A percentile compares a stretch with the other conserved stretches of the same genome.
These are phyloP conservation scores for Phymastichus coffea DNA, from an alignment of 1,140 invertebrate genomes.

Conservation along the genomic window DNA sequence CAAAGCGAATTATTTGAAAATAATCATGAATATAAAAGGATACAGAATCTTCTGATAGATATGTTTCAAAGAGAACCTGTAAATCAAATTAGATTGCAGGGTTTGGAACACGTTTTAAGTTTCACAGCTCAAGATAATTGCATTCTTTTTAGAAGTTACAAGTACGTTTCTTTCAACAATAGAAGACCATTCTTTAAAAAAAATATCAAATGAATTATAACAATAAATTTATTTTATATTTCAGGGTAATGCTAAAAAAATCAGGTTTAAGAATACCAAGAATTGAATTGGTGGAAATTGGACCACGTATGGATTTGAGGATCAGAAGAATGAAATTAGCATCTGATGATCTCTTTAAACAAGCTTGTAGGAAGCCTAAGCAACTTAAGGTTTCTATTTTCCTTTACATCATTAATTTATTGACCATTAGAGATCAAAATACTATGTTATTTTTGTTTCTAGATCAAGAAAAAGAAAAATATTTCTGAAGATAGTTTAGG, in stretches of 20 bases:
- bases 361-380: conserved; percentile 81
- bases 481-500: conserved; percentile 84
- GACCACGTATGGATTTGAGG: conserved; percentile 87
- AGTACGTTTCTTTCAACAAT: conserved; percentile 55
- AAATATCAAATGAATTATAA: conserved; percentile 1
- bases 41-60: conserved; percentile 90
- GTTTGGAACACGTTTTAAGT: conserved; percentile 89
- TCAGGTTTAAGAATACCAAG: conserved; percentile 83
- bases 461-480: conserved; percentile 87
- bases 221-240: conserved; percentile 29
- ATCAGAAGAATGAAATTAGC: conserved; percentile 85
- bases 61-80: conserved; percentile 89
- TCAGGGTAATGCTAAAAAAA: conserved; percentile 85
- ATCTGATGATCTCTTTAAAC: conserved; percentile 87
- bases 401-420: neutral
- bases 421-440: neutral
- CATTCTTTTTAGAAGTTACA: conserved; percentile 86
- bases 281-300: conserved; percentile 92
- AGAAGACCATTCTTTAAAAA: neutral
- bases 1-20: conserved; percentile 90
- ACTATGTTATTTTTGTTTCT: neutral
- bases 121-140: conserved; percentile 82
- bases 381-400: conserved; percentile 66
- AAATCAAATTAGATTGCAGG: conserved; percentile 80
- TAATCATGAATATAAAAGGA: conserved; percentile 73